Evolutionary conservation across 2,888 invertebrate species (phyloP).

Genomic region (Tetranychus truncatus): DNA sequence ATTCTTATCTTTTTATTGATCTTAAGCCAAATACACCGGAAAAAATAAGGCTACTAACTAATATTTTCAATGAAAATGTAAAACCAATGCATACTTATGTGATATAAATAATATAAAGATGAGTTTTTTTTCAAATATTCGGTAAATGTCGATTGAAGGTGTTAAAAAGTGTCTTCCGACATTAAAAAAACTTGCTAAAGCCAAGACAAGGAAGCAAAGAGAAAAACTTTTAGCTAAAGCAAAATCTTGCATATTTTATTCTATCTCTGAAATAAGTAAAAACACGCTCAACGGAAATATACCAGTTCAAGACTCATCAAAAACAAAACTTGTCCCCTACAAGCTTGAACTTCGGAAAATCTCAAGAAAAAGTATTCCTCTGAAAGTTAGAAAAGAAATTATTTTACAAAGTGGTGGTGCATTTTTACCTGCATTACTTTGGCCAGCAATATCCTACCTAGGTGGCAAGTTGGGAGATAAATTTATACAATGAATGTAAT

Average conservation of each 20-base stretch:
- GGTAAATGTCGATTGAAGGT: background rate
- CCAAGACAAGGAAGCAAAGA: background rate
- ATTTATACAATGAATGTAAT: background rate
- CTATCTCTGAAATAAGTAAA: background rate
- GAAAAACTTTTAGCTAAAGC: background rate
- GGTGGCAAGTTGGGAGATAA: background rate
- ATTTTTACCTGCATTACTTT: background rate
- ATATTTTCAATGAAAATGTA: conserved; percentile 6
- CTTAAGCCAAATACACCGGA: conserved; percentile 23
- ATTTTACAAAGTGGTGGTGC: background rate
- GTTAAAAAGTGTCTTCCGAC: conserved; percentile 2
- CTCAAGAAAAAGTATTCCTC: background rate
- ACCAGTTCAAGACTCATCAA: background rate
- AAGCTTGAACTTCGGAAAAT: background rate
- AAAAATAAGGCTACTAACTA: conserved; percentile 17
- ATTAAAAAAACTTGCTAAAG: background rate
- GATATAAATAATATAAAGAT: background rate
- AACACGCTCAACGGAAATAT: background rate
- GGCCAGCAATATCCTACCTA: background rate
- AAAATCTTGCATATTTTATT: background rate
- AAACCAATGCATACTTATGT: background rate
- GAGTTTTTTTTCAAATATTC: too few species aligned
- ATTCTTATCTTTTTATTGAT: conserved; percentile 26
- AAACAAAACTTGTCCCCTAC: background rate
- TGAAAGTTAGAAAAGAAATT: background rate